Base-by-base conservation (phyloP, 2,888 invertebrate species). In the Polydrusus pterygomalis region DNA sequence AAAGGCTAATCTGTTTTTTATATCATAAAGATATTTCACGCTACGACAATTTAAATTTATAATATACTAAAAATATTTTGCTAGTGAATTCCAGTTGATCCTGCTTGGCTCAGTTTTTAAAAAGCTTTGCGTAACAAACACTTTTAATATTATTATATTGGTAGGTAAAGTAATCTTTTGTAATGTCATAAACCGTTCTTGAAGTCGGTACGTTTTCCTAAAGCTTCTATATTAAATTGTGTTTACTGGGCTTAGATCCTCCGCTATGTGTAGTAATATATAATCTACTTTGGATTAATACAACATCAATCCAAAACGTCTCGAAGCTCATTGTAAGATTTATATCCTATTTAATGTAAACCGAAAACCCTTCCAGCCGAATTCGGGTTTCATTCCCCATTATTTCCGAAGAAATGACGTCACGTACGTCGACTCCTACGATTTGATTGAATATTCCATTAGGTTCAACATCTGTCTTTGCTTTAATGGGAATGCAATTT, bases 401-500 rank as follows among this genome's bases (percentile, higher is more conserved):
- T 56, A 56, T 56, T 56, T 15, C 34, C 56, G 15, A 34, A 56
- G 56, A 56, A 30, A 56, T 56, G 56, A 56, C 56, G 56, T 56
- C 56, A 56, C 56, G 56, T 56, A 34, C 56, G 34, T 34, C 56
- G 15, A 56, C 56, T 56, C 34, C 56, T 56, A 34, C 15, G 34
- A 56, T 56, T 56, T 56, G 56, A 56, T 56, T 56, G 56, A 56
- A 56, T 56, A 56, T 56, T 56, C 34, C 56, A 56, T 56, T 56
- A 56, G 34, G 34, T 56, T 34, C 34, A 34, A 56, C 34, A 56
- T 56, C 56, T 56, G 56, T 56, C 56, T 56, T 56, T 56, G 15
- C 56, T 56, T 15, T 34, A 56, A 54, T 54, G n/a, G 54, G 13
- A 56, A 56, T 56, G 34, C 56, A 56, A 54, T 54, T 54, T 30